Conservation (phyloP, 2,797 vertebrate genomes). For the Rhyacichthys aspro region DNA sequence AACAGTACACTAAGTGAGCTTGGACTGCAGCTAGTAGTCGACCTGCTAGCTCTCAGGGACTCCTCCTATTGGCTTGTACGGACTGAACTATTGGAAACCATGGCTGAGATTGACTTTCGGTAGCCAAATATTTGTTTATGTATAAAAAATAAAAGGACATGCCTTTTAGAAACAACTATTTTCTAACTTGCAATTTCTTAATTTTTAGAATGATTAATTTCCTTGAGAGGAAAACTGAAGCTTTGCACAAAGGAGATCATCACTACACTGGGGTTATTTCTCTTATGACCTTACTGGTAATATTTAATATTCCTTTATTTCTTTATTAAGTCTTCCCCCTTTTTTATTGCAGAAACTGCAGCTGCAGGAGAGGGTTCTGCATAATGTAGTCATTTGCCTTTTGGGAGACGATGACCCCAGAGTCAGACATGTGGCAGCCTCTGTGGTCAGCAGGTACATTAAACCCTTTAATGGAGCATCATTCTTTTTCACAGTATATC, state of each 20-base stretch:
- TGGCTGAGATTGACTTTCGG: slow-evolving; percentile 96
- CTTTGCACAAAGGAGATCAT: slow-evolving; percentile 90
- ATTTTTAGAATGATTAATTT: slow-evolving; percentile 87
- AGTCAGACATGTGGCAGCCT: slow-evolving; percentile 90
- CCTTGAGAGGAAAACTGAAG: slow-evolving; percentile 88
- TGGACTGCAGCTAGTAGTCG: slow-evolving; percentile 90
- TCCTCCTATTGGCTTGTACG: slow-evolving; percentile 97
- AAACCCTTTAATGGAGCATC: neutral
- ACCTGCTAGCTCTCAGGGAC: slow-evolving; percentile 87
- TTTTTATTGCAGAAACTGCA: slow-evolving; percentile 79
- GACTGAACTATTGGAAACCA: slow-evolving; percentile 93
- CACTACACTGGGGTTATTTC: slow-evolving; percentile 91
- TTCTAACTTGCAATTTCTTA: neutral
- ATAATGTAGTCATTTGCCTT: slow-evolving; percentile 86
- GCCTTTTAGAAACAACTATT: neutral
- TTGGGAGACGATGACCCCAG: slow-evolving; percentile 95
- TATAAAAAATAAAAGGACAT: neutral
- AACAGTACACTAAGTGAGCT: slow-evolving; percentile 90
- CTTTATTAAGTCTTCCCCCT: neutral
- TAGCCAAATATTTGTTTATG: slow-evolving; percentile 57
- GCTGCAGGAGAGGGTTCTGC: slow-evolving; percentile 91
- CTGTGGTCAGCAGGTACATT: slow-evolving; percentile 86
- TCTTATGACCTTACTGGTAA: neutral
- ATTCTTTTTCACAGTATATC: neutral
- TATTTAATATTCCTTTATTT: neutral